These are phyloP conservation scores for Beris morrisii DNA, from an alignment of 2,888 invertebrate genomes.

Conservation along the genomic window DNA sequence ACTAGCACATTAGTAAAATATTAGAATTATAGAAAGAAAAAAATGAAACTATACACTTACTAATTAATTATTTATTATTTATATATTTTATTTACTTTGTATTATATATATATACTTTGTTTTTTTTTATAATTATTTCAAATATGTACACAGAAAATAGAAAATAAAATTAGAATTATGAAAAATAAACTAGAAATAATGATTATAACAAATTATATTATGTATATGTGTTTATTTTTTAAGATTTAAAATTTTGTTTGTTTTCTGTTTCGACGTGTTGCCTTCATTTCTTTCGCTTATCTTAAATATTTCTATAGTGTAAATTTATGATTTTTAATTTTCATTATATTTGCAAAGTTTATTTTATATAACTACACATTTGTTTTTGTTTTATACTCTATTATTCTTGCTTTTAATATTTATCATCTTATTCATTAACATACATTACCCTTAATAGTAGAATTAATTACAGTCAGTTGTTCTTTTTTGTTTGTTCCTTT, in stretches of 20 bases:
- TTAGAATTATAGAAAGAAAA: too few species aligned
- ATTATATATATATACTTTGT: constrained; percentile 23
- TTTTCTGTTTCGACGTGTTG: neutral
- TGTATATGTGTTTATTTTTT: neutral
- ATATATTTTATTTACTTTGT: constrained; percentile 23
- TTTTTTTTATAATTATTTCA: constrained; percentile 18
- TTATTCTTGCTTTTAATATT: constrained; percentile 8
- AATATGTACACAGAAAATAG: constrained; percentile 30
- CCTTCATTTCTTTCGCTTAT: neutral
- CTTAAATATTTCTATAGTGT: constrained; percentile 28
- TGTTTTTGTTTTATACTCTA: constrained; percentile 12
- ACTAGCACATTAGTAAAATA: too few species aligned
- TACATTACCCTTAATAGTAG: constrained; percentile 10
- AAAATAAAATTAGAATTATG: constrained; percentile 27
- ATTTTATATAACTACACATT: constrained; percentile 5
- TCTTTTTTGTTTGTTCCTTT: constrained; percentile 6
- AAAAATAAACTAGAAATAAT: constrained; percentile 24
- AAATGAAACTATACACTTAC: constrained; percentile 8
- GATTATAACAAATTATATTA: constrained; percentile 26
- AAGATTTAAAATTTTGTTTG: constrained; percentile 26
- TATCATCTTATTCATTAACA: constrained; percentile 6
- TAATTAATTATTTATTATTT: constrained; percentile 29
- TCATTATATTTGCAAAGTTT: neutral
- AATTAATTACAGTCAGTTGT: constrained; percentile 31
- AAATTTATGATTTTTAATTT: constrained; percentile 13